Conservation (phyloP, 2,113 vertebrate species). For the Mesembrinibis cayennensis region DNA sequence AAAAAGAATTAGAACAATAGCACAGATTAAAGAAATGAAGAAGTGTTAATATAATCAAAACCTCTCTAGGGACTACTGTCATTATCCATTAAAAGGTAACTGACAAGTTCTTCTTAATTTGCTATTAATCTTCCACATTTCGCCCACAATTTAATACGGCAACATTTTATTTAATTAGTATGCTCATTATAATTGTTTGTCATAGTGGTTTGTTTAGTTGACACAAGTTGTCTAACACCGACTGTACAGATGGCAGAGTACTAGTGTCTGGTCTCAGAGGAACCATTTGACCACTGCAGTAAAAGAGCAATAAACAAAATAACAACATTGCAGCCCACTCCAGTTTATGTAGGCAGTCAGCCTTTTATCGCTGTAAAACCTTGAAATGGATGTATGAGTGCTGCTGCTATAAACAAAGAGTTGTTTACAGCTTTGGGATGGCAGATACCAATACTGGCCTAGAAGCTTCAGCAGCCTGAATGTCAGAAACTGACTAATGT, state of each 20-base stretch:
- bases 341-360: constrained; percentile 86
- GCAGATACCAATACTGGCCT: constrained; percentile 71
- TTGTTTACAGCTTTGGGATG: constrained; percentile 79
- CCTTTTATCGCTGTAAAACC: constrained; percentile 85
- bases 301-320: constrained; percentile 91
- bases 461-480: constrained; percentile 72
- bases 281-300: constrained; percentile 86
- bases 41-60: constrained; percentile 25
- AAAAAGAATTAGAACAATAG: not conserved
- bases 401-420: constrained; percentile 78
- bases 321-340: constrained; percentile 81
- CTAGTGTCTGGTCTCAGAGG: constrained; percentile 78
- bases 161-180: constrained; percentile 77
- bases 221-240: constrained; percentile 75
- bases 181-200: constrained; percentile 76
- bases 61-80: constrained; percentile 37
- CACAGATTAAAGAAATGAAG: not conserved
- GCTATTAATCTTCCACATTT: constrained; percentile 61
- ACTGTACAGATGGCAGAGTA: constrained; percentile 77
- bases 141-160: constrained; percentile 34
- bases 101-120: constrained; percentile 65
- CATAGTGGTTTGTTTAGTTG: constrained; percentile 67
- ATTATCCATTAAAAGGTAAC: constrained; percentile 45
- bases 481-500: constrained; percentile 75
- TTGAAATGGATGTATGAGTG: constrained; percentile 84